Evolutionary conservation across 2,888 invertebrate genomes (phyloP).

Genomic region (Bedellia somnulentella): DNA sequence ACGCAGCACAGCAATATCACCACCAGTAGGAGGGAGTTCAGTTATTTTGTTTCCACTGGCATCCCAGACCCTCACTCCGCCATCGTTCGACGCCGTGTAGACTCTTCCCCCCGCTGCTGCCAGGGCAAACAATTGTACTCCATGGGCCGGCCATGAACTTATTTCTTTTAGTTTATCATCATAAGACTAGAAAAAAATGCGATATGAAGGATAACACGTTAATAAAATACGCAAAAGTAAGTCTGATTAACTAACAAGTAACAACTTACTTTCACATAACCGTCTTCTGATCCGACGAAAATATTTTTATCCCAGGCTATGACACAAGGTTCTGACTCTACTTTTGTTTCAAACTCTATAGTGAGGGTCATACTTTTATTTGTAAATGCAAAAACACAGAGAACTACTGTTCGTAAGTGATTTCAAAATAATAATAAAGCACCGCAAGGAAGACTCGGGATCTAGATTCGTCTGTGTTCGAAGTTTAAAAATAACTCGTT

Average conservation of each 20-base stretch:
- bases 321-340: constrained; percentile 39
- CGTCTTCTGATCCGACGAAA: constrained; percentile 38
- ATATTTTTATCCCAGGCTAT: constrained; percentile 32
- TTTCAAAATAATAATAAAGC: constrained; percentile 1
- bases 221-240: background rate
- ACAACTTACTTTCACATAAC: constrained; percentile 31
- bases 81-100: constrained; percentile 68
- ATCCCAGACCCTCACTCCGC: constrained; percentile 62
- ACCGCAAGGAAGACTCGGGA: constrained; percentile 4
- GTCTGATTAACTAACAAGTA: background rate
- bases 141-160: constrained; percentile 58
- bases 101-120: constrained; percentile 46
- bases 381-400: constrained; percentile 1
- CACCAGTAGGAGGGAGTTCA: constrained; percentile 34
- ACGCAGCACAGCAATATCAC: constrained; percentile 30
- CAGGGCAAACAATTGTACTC: constrained; percentile 63
- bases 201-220: background rate
- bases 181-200: constrained; percentile 20
- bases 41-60: constrained; percentile 27
- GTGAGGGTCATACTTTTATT: constrained; percentile 27
- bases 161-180: constrained; percentile 24
- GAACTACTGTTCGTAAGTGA: constrained; percentile 1
- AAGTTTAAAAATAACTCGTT: constrained; percentile 21
- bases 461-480: constrained; percentile 9
- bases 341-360: constrained; percentile 26